These are phyloP conservation scores for Sisyra terminalis DNA, from an alignment of 2,888 invertebrate genomes.

Conservation along the genomic window DNA sequence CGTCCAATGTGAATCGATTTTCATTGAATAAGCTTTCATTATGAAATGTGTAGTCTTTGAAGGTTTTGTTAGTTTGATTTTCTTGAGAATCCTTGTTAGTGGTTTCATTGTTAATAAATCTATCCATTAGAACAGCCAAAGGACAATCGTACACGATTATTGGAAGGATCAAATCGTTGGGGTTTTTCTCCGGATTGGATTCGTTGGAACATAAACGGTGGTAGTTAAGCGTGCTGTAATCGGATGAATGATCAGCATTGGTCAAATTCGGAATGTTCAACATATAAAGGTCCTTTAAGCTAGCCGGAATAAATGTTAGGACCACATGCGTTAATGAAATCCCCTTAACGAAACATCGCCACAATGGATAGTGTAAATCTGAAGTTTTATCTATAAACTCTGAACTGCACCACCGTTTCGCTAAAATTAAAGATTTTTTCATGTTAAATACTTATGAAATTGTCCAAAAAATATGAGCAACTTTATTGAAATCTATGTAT, in stretches of 20 bases:
- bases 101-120: conserved; percentile 24
- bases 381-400: conserved; percentile 9
- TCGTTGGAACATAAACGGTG: not conserved
- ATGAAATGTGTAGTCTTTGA: conserved; percentile 34
- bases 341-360: conserved; percentile 52
- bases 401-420: conserved; percentile 2
- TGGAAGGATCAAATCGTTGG: conserved; percentile 29
- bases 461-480: too few species aligned
- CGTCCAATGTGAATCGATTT: conserved; percentile 24
- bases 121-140: conserved; percentile 36
- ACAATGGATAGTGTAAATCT: conserved; percentile 23
- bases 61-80: conserved; percentile 26
- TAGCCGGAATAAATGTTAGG: conserved; percentile 46
- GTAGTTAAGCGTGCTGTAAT: not conserved
- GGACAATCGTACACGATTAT: conserved; percentile 54
- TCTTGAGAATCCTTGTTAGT: conserved; percentile 20
- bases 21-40: conserved; percentile 23
- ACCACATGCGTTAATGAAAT: conserved; percentile 42
- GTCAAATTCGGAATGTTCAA: conserved; percentile 13
- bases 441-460: too few species aligned
- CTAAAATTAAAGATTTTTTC: not conserved
- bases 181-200: conserved; percentile 1
- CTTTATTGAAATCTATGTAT: too few species aligned
- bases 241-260: not conserved
- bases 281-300: conserved; percentile 30